phyloP scores from a whole-genome alignment of 2,888 invertebrate species.

The Drosophila pegasa region DNA sequence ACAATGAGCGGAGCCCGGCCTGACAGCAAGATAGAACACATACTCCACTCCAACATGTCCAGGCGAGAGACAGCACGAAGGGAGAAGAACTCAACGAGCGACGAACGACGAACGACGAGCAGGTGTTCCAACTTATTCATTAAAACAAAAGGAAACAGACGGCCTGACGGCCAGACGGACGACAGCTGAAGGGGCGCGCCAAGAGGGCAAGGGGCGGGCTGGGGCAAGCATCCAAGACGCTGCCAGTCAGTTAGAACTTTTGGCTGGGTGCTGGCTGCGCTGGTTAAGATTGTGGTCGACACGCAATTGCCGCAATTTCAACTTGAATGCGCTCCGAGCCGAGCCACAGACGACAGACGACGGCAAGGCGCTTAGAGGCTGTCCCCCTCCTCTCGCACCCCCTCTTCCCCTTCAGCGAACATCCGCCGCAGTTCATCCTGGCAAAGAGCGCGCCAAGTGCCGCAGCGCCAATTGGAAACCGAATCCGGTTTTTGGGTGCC shows the following conservation, averaged over 20 bases:
- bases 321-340: slow-evolving; percentile 62
- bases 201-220: not conserved
- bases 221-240: slow-evolving; percentile 33
- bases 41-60: slow-evolving; percentile 36
- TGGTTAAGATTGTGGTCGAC: slow-evolving; percentile 76
- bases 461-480: slow-evolving; percentile 66
- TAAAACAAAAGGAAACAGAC: slow-evolving; percentile 73
- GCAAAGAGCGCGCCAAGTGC: slow-evolving; percentile 57
- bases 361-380: slow-evolving; percentile 32
- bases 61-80: slow-evolving; percentile 20
- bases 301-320: slow-evolving; percentile 78
- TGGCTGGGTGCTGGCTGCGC: slow-evolving; percentile 34
- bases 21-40: slow-evolving; percentile 67
- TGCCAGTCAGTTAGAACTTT: slow-evolving; percentile 56
- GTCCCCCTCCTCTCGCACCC: not conserved
- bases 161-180: slow-evolving; percentile 22
- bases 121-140: slow-evolving; percentile 78
- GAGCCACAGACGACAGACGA: slow-evolving; percentile 14
- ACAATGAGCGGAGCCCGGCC: slow-evolving; percentile 43
- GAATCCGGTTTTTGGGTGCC: slow-evolving; percentile 66
- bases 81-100: slow-evolving; percentile 50
- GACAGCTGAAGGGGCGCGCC: slow-evolving; percentile 4
- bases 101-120: slow-evolving; percentile 45
- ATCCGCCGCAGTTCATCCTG: slow-evolving; percentile 63
- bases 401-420: slow-evolving; percentile 20